These are phyloP conservation scores for Corythornis madagascariensis DNA, from an alignment of 2,113 vertebrate genomes.

Conservation along the genomic window DNA sequence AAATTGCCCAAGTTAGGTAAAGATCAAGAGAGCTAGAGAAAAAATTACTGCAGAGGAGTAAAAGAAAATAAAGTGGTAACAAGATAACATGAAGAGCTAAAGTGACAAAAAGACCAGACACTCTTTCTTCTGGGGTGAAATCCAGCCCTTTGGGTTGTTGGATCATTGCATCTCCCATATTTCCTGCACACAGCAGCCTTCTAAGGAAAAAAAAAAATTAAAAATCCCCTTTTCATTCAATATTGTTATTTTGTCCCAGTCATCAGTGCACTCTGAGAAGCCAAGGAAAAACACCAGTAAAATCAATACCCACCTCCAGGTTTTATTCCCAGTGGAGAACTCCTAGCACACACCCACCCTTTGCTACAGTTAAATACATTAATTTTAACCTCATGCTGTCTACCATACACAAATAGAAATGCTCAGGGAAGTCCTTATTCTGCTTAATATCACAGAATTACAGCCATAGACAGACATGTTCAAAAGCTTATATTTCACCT, in stretches of 20 bases:
- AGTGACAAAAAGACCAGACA: background rate
- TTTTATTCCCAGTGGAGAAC: background rate
- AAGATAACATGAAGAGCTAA: background rate
- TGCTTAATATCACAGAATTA: background rate
- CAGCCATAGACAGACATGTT: background rate
- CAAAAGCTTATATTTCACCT: background rate
- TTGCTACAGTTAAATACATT: background rate
- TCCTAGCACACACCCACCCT: background rate
- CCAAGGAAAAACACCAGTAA: background rate
- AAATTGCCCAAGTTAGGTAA: background rate
- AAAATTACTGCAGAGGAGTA: background rate
- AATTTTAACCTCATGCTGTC: background rate
- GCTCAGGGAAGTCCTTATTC: background rate
- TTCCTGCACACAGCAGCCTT: background rate
- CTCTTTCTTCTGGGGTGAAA: background rate
- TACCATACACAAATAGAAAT: background rate
- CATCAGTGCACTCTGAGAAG: background rate
- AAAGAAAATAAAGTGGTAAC: background rate
- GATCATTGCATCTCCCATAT: background rate
- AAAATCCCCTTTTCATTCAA: background rate
- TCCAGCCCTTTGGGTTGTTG: background rate
- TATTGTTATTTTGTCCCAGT: background rate
- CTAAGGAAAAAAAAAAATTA: background rate
- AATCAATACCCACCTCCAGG: slow-evolving; percentile 38
- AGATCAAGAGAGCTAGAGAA: background rate